Evolutionary conservation across 2,888 invertebrate species (phyloP), one percentile per base, ranked within the genome.

Genomic region (Clepsis dumicolana): DNA sequence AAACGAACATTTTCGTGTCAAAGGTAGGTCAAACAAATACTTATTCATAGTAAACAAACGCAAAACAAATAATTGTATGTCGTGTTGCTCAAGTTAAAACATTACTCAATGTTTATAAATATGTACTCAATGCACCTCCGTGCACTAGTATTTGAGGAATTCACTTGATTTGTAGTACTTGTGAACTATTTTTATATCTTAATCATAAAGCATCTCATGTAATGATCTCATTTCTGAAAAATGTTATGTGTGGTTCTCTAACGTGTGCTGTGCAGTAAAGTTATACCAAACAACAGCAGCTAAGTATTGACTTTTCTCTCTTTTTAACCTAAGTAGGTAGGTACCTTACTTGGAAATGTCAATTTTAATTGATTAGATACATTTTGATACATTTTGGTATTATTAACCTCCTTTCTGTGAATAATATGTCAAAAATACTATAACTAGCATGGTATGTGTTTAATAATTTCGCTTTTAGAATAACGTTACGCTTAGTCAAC

Each of bases 11-110:
- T 77, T 74, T 75, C 77, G 78, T 77, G 77, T 76, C 77, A 73
- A 79, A 84, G 82, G 78, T 80, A 69, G 86, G 87, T 84, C 84
- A 86, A 76, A 72, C 80, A 85, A 84, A 85, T 79, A n/a, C n/a
- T n/a, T n/a, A 72, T 72, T 73, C 71, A 72, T 35, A 32, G 65
- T 54, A 54, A 77, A 66, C 73, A 72, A 74, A 77, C 78, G 79
- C 79, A 83, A 84, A 77, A 81, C 85, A 83, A 88, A 86, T 83
- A 79, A 74, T 78, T 74, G 77, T 63, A 68, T 41, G 67, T 78
- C 78, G 78, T 75, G 64, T 73, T 76, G 74, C 72, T 74, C 68
- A 67, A 67, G 73, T 73, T 73, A 77, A 78, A 81, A 70, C 73
- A 73, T 83, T 83, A 76, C 82, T 68, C 73, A 81, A 82, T 74